These are phyloP conservation scores for Diadumene lineata DNA, from an alignment of 92 coral and sea anemone genomes.

Conservation along the genomic window DNA sequence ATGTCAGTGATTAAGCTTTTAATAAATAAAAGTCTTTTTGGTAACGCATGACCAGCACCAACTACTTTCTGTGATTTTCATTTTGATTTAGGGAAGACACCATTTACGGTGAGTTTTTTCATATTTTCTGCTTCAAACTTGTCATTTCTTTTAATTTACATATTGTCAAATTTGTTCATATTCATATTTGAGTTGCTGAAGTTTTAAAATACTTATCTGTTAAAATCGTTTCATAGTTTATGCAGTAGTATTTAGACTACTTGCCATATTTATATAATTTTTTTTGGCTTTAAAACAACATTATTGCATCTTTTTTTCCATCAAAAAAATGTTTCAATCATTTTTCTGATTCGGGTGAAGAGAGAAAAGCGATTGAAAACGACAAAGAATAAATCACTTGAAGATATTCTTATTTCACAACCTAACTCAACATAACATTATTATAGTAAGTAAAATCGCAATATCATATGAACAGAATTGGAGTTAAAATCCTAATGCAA, in stretches of 20 bases:
- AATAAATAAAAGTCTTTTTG: slow-evolving; percentile 17
- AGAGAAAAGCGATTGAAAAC: too few relatives aligned
- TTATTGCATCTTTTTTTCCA: too few relatives aligned
- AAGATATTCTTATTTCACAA: too few relatives aligned
- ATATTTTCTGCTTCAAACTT: neutral
- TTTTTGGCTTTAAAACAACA: too few relatives aligned
- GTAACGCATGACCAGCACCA: slow-evolving; percentile 1
- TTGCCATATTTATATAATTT: slow-evolving; percentile 1
- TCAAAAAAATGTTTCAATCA: too few relatives aligned
- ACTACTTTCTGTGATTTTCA: neutral
- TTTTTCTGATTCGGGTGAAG: too few relatives aligned
- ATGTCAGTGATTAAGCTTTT: slow-evolving; percentile 7
- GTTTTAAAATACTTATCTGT: neutral
- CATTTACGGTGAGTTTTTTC: neutral
- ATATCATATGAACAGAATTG: too few relatives aligned
- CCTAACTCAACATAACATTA: too few relatives aligned
- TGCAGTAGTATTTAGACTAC: neutral
- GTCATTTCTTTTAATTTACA: neutral
- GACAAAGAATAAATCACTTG: too few relatives aligned
- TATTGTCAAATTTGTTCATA: neutral
- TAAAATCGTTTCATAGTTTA: neutral
- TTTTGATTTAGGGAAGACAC: neutral
- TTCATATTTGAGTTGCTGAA: neutral
- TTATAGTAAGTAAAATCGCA: too few relatives aligned
- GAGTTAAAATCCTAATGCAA: too few relatives aligned